Evolutionary conservation across 2,113 vertebrate species (phyloP), one percentile per base, ranked within the genome.

Genomic region (Halcyon malimbica): DNA sequence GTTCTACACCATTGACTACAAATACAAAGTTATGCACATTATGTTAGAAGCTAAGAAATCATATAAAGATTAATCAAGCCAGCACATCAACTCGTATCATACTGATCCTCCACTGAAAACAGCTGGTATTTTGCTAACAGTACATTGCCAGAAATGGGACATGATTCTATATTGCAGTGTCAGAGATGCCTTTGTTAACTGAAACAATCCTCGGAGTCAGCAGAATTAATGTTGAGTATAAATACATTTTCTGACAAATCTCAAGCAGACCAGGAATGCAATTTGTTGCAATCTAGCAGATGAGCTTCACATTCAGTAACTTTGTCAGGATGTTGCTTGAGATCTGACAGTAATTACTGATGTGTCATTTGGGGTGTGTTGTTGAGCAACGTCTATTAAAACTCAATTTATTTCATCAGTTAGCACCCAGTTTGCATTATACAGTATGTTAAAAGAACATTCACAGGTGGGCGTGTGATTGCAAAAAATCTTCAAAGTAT

Each of bases 121-220:
- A 97, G 95, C 94, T 96, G 95, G 91, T 71, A 92, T 96, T 97
- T 94, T 96, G 89, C 90, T 94, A 62, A 83, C 77, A 83, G 69
- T 79, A 73, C 80, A 44, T 65, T 89, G 90, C 94, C 92, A 95
- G 92, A 95, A 95, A 92, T 85, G 94, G 94, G 94, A 91, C 28
- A 2, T 33, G 90, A 93, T 94, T 96, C 94, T 78, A 10, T 94
- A 89, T 8, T 96, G 95, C 90, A 93, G 80, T 63, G 64, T 93
- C 94, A 95, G 96, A 96, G 91, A 91, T 84, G 95, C 81, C 93
- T 96, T 96, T 95, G 91, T 96, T 82, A 87, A 89, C 74, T 68
- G 90, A 91, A 91, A 75, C 89, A 91, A 93, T 91, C 83, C 80
- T 92, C 11, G 0, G 59, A 92, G 95, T 97, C 96, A 96, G 96